These are phyloP conservation scores for Ispidina lecontei DNA, from an alignment of 2,797 vertebrate genomes.

Conservation along the genomic window DNA sequence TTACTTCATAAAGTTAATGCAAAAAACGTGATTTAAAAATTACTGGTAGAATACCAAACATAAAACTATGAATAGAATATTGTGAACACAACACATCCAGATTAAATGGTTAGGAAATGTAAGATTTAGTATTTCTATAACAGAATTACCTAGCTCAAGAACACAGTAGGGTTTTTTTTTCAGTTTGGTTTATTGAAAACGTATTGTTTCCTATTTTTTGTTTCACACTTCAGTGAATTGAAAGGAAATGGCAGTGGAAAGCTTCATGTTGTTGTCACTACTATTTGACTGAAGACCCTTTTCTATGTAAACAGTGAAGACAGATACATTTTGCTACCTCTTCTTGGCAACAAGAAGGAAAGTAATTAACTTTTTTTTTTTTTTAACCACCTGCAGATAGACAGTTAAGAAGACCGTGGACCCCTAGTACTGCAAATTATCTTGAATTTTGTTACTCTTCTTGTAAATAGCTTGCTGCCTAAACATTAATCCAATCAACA, in stretches of 20 bases:
- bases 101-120: not conserved
- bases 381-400: not conserved
- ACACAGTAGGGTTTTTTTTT: not conserved
- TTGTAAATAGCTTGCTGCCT: not conserved
- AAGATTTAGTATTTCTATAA: not conserved
- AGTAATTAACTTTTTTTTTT: not conserved
- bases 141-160: not conserved
- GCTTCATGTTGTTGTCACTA: not conserved
- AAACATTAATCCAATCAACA: not conserved
- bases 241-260: conserved; percentile 1
- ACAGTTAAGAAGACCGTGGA: not conserved
- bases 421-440: not conserved
- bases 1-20: not conserved
- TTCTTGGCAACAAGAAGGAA: not conserved
- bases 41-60: not conserved
- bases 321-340: not conserved
- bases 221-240: not conserved
- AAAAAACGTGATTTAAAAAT: not conserved
- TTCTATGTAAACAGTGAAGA: not conserved
- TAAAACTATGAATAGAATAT: not conserved
- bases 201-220: not conserved
- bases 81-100: not conserved
- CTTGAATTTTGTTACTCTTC: not conserved
- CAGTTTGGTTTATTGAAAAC: not conserved
- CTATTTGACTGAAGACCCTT: not conserved